Percentiles rank a stretch among this genome's conserved stretches.
These are phyloP conservation scores for Glyptemys insculpta DNA, from an alignment of 2,797 vertebrate species.

Conservation along the genomic window DNA sequence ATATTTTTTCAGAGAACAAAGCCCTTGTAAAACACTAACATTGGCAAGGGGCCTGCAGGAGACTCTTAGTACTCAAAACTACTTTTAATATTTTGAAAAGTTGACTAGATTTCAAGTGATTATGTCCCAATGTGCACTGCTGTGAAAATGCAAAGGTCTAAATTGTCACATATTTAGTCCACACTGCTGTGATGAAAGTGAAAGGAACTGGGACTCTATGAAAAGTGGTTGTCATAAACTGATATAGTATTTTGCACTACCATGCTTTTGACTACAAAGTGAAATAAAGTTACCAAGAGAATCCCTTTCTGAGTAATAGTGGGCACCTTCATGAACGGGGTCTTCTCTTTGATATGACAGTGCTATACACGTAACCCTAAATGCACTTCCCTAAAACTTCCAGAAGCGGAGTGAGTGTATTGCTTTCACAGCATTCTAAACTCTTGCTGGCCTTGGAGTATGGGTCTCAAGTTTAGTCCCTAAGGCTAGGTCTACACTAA, in stretches of 20 bases:
- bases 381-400: not conserved
- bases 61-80: not conserved
- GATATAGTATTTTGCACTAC: not conserved
- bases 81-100: not conserved
- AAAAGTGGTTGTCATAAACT: not conserved
- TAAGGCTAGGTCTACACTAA: not conserved
- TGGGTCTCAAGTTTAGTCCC: rapidly evolving
- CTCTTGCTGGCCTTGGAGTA: not conserved
- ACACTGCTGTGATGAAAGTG: not conserved
- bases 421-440: not conserved
- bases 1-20: not conserved
- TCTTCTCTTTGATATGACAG: too few relatives aligned
- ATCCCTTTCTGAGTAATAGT: not conserved
- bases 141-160: not conserved
- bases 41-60: not conserved
- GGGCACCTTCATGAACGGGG: too few relatives aligned
- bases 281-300: not conserved
- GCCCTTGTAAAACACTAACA: too few relatives aligned
- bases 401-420: not conserved
- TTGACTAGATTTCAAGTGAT: too few relatives aligned
- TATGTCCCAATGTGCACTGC: too few relatives aligned
- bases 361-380: too few relatives aligned
- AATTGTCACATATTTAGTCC: not conserved
- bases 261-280: not conserved
- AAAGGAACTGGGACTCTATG: not conserved